These are phyloP conservation scores for Falco novaeseelandiae DNA, from an alignment of 2,797 vertebrate genomes.

Conservation along the genomic window DNA sequence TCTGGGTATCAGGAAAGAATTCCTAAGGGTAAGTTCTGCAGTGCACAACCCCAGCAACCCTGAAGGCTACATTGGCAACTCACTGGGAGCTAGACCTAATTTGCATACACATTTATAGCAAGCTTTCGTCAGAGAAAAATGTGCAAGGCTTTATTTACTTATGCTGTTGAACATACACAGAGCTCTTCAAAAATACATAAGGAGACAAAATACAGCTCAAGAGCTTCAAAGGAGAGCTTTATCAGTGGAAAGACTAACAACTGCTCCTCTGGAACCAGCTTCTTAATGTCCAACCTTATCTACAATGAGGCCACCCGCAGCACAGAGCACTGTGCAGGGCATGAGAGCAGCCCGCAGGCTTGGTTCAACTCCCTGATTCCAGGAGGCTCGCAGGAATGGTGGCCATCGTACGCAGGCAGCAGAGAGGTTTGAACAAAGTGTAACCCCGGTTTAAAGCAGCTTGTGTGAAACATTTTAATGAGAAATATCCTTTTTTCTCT, in stretches of 20 bases:
- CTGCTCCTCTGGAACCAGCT: background rate
- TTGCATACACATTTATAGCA: conserved; percentile 12
- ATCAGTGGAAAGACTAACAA: background rate
- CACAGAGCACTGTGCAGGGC: rapidly evolving
- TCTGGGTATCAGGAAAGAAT: background rate
- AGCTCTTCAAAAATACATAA: background rate
- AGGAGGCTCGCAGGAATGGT: background rate
- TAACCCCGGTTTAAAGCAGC: background rate
- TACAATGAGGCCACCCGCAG: background rate
- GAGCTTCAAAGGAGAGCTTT: conserved; percentile 26
- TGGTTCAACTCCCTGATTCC: rapidly evolving
- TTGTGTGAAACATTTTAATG: background rate
- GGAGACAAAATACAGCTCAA: background rate
- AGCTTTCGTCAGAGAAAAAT: background rate
- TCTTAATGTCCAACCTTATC: background rate
- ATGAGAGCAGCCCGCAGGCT: rapidly evolving
- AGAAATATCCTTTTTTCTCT: background rate
- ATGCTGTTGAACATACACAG: background rate
- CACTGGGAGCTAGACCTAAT: background rate
- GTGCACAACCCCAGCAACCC: background rate
- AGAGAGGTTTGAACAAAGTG: background rate
- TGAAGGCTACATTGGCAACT: background rate
- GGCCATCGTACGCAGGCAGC: rapidly evolving
- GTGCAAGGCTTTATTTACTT: background rate
- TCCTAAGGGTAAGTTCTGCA: background rate